Percentiles rank a stretch among this genome's conserved stretches.
Evolutionary conservation across 1,140 invertebrate species (phyloP).

Genomic region (Drosophila paulistorum): DNA sequence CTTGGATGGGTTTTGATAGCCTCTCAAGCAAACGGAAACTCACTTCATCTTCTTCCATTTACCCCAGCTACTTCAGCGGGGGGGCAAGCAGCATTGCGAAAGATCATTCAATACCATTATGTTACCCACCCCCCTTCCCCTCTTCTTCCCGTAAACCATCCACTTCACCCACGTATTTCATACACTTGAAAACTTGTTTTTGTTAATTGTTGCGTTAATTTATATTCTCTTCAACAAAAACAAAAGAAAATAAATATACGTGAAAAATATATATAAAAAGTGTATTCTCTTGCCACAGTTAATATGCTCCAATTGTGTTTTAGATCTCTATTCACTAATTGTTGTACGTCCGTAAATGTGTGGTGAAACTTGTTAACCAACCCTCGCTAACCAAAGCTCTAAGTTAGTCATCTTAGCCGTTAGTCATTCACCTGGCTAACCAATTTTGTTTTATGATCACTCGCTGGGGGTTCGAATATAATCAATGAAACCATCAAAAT

Average conservation of each 20-base stretch:
- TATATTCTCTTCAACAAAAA: conserved; percentile 48
- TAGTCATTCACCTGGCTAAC: conserved; percentile 40
- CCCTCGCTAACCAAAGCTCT: conserved; percentile 12
- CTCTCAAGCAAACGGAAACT: conserved; percentile 2
- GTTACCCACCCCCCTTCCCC: not conserved
- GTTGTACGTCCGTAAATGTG: conserved; percentile 2
- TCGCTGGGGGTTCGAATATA: not conserved
- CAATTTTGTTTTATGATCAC: conserved; percentile 27
- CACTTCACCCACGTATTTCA: conserved; percentile 1
- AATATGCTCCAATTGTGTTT: conserved; percentile 53
- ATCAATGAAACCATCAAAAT: conserved; percentile 10
- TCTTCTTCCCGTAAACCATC: no score
- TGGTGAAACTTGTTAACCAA: conserved; percentile 23
- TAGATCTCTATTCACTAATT: conserved; percentile 23
- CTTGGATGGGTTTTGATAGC: conserved; percentile 34
- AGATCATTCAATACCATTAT: conserved; percentile 45
- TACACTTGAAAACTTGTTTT: conserved; percentile 38
- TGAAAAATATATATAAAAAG: conserved; percentile 13
- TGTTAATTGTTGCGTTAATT: conserved; percentile 65
- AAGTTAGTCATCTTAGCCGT: conserved; percentile 50
- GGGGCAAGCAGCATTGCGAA: conserved; percentile 25
- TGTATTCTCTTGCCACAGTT: conserved; percentile 41
- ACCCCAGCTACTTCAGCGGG: conserved; percentile 46
- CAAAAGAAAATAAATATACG: not conserved
- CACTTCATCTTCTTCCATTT: conserved; percentile 11